Percentiles rank a stretch among this genome's conserved stretches.
phyloP scores from a whole-genome alignment of 2,113 vertebrate species.

The Pogonocichla stellata region DNA sequence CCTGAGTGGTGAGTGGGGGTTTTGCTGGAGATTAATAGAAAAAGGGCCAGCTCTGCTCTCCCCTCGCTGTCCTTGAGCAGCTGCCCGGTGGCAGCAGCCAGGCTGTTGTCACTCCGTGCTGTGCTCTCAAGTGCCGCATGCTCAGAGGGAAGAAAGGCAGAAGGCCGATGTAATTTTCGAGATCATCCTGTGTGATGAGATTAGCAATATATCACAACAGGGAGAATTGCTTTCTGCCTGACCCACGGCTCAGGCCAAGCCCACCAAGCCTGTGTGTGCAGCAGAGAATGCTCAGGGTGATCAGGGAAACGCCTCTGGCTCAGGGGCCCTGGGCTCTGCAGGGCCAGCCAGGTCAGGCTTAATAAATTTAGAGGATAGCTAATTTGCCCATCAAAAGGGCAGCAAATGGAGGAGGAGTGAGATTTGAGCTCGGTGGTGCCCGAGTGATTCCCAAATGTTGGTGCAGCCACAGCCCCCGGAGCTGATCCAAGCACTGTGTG shows the following conservation, averaged over 20 bases:
- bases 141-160: neutral
- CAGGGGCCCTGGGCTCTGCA: neutral
- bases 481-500: rapidly evolving
- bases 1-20: neutral
- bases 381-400: neutral
- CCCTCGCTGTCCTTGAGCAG: neutral
- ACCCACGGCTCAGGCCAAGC: neutral
- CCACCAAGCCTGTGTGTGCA: neutral
- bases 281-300: neutral
- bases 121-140: neutral
- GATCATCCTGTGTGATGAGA: constrained; percentile 20
- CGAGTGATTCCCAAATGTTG: neutral
- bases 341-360: neutral
- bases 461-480: neutral
- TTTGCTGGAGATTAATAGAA: neutral
- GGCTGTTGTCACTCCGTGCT: rapidly evolving
- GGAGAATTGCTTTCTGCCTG: neutral
- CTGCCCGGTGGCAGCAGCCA: rapidly evolving
- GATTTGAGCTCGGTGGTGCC: neutral
- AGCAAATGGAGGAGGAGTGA: neutral
- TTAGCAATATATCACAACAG: neutral
- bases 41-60: rapidly evolving
- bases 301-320: rapidly evolving
- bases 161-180: neutral
- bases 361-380: neutral